Conservation (phyloP, 2,888 invertebrate species). For the Cerastis leucographa region DNA sequence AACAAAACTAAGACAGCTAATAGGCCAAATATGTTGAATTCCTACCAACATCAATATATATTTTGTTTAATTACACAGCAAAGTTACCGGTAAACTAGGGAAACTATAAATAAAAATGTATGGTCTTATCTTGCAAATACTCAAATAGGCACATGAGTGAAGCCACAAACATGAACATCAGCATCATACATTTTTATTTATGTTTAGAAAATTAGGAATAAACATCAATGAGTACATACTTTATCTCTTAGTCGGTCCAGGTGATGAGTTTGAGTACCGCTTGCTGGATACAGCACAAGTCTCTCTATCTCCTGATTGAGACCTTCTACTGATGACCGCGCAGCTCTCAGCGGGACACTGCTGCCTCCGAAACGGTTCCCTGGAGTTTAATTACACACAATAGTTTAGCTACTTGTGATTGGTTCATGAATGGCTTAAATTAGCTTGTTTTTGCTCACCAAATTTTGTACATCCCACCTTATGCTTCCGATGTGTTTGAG, state of each 20-base stretch:
- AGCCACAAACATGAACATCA: background rate
- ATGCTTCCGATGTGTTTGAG: background rate
- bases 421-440: background rate
- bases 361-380: conserved; percentile 88
- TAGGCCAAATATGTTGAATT: background rate
- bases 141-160: background rate
- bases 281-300: conserved; percentile 92
- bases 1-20: conserved; percentile 10
- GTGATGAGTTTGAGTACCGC: conserved; percentile 88
- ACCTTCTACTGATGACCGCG: conserved; percentile 96
- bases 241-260: conserved; percentile 91
- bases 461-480: background rate
- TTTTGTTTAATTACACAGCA: background rate
- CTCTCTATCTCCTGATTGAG: conserved; percentile 96
- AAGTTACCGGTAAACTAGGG: background rate
- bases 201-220: background rate
- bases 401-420: conserved; percentile 1
- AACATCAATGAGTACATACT: conserved; percentile 78
- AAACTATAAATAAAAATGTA: background rate
- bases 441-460: background rate
- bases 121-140: background rate
- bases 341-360: conserved; percentile 91
- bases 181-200: background rate
- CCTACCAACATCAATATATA: background rate
- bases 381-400: conserved; percentile 58